These are phyloP conservation scores for Erythrocercus mccallii DNA, from an alignment of 2,113 vertebrate species.

Conservation along the genomic window DNA sequence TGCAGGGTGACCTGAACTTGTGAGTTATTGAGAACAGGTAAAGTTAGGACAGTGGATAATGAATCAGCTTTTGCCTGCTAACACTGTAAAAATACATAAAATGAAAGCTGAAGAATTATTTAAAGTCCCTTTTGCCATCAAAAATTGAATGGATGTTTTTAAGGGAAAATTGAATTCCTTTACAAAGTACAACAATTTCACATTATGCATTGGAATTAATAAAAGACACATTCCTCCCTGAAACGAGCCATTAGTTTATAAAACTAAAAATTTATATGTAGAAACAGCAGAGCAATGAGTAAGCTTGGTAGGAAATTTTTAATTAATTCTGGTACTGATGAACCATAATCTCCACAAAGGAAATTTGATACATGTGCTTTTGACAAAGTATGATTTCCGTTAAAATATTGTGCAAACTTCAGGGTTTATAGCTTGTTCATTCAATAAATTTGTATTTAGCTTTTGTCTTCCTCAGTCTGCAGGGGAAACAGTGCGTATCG, in stretches of 20 bases:
- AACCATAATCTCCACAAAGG: neutral
- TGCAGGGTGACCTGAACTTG: conserved; percentile 63
- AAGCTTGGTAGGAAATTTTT: neutral
- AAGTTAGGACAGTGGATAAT: conserved; percentile 36
- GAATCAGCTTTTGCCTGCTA: neutral
- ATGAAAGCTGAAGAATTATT: neutral
- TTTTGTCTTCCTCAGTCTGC: neutral
- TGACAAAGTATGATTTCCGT: conserved; percentile 6
- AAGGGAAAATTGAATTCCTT: neutral
- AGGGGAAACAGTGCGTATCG: neutral
- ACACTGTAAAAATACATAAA: conserved; percentile 2
- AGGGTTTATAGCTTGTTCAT: neutral
- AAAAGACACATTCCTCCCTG: neutral
- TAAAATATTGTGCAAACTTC: conserved; percentile 24
- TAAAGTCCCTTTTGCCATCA: neutral
- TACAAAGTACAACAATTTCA: neutral
- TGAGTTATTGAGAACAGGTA: conserved; percentile 60
- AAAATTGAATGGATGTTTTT: neutral
- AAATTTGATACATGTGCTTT: neutral
- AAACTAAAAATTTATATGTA: neutral
- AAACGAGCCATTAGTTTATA: neutral
- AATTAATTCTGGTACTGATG: neutral
- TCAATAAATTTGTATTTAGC: conserved; percentile 58
- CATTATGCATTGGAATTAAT: neutral
- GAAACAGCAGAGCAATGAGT: neutral